Base-by-base conservation (phyloP, 2,797 vertebrate genomes). In the Poeciliopsis presidionis region DNA sequence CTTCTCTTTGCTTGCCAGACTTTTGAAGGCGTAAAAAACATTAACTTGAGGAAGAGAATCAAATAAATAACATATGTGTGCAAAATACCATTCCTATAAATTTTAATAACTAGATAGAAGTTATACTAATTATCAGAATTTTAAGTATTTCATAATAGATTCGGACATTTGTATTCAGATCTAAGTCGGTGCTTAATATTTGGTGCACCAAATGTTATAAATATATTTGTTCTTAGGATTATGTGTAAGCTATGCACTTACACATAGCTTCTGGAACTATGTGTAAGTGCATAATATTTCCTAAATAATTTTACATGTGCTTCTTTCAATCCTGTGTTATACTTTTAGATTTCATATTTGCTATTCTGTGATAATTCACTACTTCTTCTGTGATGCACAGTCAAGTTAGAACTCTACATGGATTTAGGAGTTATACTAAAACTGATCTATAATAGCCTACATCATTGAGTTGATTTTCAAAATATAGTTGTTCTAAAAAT, bases 381-480 rank as follows among this genome's bases (percentile, higher is more conserved):
- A 6, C 28, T 30, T 5, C 25, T 69, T 5, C 25, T 69, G 6
- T 63, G 1, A 4, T 80, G 84, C 75, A 85, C 16, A 76, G 39
- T 33, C 30, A 6, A 67, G 18, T 53, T 59, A 0, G 36, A 83
- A 76, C 92, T 87, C 90, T 82, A 90, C 92, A 76, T 84, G 89
- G 92, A 30, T 33, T 61, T 61, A 33, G 89, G 77, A 30, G 83
- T 74, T 90, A 86, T 33, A 39, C 84, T 39, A 76, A 73, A 77
- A 28, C 36, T 49, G 7, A 33, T 53, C 30, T 25, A 5, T 22
- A 53, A 39, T 16, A 12, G n/a, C 12, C 67, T 70, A 7, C 6
- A 55, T 65, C 16, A 30, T 59, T 30, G 57, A 28, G 57, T 59
- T 13, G 12, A 28, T 59, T 59, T 28, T 59, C 67, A 25, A 65